Conservation (phyloP, 2,113 vertebrate genomes). For the Greenwoodochromis staneri region DNA sequence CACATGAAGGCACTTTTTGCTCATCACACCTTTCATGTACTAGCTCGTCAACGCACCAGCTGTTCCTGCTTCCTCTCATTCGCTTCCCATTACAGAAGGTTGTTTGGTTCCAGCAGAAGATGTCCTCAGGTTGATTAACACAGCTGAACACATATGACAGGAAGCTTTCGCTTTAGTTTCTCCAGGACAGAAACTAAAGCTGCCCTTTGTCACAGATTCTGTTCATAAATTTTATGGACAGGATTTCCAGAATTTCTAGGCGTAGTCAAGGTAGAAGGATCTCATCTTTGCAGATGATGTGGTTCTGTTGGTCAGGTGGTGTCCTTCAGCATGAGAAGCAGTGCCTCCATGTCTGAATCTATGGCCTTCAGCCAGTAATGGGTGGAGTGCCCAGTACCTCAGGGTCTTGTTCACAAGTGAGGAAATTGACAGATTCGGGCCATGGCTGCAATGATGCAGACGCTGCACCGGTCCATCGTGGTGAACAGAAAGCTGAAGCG, state of each 20-base stretch:
- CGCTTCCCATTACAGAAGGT: neutral
- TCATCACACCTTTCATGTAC: neutral
- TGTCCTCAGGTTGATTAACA: neutral
- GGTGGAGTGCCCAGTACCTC: neutral
- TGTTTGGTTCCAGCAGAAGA: neutral
- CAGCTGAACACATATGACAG: neutral
- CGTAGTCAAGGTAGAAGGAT: accelerated
- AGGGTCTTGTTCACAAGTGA: neutral
- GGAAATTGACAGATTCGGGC: accelerated
- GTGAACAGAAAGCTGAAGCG: accelerated
- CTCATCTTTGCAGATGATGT: neutral
- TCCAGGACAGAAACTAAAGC: neutral
- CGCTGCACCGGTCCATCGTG: neutral
- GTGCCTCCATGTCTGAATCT: neutral
- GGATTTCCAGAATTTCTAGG: neutral
- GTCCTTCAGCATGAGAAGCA: neutral
- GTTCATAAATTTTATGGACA: neutral
- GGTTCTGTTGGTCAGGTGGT: neutral
- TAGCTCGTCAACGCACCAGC: neutral
- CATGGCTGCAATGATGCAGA: neutral
- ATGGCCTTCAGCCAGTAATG: neutral
- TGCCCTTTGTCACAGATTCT: neutral
- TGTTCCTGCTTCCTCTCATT: neutral
- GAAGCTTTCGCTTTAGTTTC: neutral
- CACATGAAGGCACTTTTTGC: neutral